A percentile compares a stretch with the other conserved stretches of the same genome.
phyloP scores from a whole-genome alignment of 2,113 vertebrate genomes.

The Xerus inauris region DNA sequence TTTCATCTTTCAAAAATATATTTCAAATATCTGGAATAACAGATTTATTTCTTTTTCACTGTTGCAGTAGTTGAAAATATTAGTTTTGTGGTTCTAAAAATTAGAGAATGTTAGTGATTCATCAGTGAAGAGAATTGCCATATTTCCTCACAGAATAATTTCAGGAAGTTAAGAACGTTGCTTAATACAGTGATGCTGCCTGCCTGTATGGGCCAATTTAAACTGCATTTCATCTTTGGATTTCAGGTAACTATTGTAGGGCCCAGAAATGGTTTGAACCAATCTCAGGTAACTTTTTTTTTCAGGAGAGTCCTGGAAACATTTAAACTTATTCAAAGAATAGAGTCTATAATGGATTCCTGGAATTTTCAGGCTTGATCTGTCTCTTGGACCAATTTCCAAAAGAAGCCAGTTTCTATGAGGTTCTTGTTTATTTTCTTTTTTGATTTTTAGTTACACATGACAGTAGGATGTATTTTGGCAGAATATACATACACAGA shows the following conservation, averaged over 20 bases:
- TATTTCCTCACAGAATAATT: background rate
- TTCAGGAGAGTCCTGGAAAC: background rate
- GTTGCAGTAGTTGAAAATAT: background rate
- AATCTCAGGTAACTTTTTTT: background rate
- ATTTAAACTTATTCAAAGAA: background rate
- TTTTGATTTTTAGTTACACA: too few species aligned
- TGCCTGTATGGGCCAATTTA: background rate
- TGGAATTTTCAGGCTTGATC: background rate
- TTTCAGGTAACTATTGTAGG: background rate
- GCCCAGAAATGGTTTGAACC: background rate
- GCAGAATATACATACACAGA: too few species aligned
- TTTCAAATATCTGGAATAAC: background rate
- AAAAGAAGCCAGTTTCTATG: background rate
- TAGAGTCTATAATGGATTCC: background rate
- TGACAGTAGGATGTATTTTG: too few species aligned
- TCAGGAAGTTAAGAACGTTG: background rate
- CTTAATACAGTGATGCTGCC: background rate
- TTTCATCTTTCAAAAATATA: background rate
- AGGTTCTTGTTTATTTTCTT: background rate
- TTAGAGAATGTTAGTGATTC: background rate
- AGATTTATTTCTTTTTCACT: background rate
- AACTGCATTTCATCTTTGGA: background rate
- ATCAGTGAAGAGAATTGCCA: background rate
- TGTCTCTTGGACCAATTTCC: background rate
- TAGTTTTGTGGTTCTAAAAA: background rate